Evolutionary conservation across 2,797 vertebrate genomes (phyloP), one percentile per base, ranked within the genome.

Genomic region (Sebastes vulpes): DNA sequence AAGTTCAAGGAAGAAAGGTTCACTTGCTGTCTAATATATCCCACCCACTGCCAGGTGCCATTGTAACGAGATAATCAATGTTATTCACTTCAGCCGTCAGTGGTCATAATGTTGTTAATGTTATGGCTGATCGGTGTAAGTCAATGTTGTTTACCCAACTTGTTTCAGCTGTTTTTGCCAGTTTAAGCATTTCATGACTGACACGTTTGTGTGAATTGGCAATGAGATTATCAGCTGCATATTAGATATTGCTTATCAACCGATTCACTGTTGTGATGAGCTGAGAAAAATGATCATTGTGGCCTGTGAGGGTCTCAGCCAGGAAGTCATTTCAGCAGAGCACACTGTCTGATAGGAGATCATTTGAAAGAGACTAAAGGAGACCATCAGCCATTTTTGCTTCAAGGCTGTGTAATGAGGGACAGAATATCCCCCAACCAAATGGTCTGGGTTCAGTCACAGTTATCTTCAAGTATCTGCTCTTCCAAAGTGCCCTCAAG

Each of bases 331-430:
- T 78, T 70, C 38, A 64, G 58, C 53, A 54, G 63, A 63, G 26
- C 4, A 5, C 21, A 42, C 11, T 2, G 28, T 66, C 65, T 78
- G 52, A 57, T 16, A 28, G 57, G 70, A 64, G 56, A 63, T 53
- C 16, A 74, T 83, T 54, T 78, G 68, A 82, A 61, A 58, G 64
- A 72, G 69, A 65, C 32, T 63, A 46, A 82, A 61, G 52, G 64
- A 72, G 63, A 66, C 32, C 54, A 35, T n/a, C 42, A 31, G 70
- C 28, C 12, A 14, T 70, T n/a, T 77, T 54, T 59, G 9, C 57
- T 64, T 23, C 6, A 18, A 42, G 46, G 26, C 32, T 73, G 50
- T 68, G 31, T 25, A 64, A 4, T 20, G 12, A 65, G 18, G 5
- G 25, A 59, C 68, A 20, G 21, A 31, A 42, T 76, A 38, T 59